Conservation (phyloP, 2,888 invertebrate genomes). For the Patella pellucida region DNA sequence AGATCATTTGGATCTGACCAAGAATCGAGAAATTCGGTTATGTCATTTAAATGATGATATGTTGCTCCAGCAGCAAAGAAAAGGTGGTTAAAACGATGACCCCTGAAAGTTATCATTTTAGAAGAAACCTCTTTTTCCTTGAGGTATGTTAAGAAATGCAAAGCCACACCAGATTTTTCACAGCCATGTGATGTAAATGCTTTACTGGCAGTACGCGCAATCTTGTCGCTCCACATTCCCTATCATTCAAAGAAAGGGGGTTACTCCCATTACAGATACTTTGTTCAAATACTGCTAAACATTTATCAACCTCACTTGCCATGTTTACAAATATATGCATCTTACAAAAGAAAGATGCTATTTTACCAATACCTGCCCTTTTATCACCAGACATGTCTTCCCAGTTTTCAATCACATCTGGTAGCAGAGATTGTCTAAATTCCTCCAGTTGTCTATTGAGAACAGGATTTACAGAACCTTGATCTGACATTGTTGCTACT, state of each 20-base stretch:
- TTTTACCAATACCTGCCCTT: background rate
- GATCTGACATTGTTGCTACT: background rate
- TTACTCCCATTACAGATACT: background rate
- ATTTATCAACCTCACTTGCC: background rate
- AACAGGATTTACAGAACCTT: background rate
- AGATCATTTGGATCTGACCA: background rate
- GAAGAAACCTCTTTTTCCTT: background rate
- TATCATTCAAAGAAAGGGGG: background rate
- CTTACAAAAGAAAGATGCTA: background rate
- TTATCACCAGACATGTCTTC: background rate
- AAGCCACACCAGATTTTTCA: background rate
- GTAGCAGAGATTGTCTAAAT: background rate
- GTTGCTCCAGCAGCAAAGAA: background rate
- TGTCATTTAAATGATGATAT: background rate
- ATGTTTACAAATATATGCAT: background rate
- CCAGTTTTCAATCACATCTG: constrained; percentile 2
- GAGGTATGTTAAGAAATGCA: background rate
- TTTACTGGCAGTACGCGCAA: background rate
- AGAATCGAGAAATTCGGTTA: background rate
- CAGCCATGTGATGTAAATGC: background rate
- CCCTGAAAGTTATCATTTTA: background rate
- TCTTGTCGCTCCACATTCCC: background rate
- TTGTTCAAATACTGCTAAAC: background rate
- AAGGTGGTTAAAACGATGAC: background rate
- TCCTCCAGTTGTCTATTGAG: background rate